These are phyloP conservation scores for Xylocampa areola DNA, from an alignment of 2,888 invertebrate species.

Conservation along the genomic window DNA sequence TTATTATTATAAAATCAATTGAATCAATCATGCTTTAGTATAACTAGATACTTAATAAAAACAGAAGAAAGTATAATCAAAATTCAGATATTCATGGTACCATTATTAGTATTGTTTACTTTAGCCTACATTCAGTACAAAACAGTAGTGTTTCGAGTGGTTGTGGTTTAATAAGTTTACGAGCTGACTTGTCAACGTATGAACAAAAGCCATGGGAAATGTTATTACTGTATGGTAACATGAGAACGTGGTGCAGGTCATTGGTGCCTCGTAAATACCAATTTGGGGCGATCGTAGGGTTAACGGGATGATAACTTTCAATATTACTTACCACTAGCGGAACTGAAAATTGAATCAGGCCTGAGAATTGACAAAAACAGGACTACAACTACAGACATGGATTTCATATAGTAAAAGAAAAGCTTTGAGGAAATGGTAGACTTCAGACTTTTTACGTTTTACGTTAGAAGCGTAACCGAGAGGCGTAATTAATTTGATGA, in stretches of 20 bases:
- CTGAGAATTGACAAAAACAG: too few species aligned
- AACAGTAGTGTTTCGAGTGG: constrained; percentile 47
- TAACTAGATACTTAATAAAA: constrained; percentile 2
- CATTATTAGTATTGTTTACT: constrained; percentile 34
- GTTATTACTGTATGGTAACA: constrained; percentile 66
- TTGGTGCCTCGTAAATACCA: constrained; percentile 72
- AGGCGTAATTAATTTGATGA: constrained; percentile 47
- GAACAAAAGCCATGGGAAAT: constrained; percentile 70
- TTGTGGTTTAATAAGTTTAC: constrained; percentile 70
- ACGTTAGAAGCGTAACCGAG: constrained; percentile 43
- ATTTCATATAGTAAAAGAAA: constrained; percentile 14
- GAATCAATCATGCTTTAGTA: constrained; percentile 4
- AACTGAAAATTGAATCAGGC: neutral
- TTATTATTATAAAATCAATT: constrained; percentile 22
- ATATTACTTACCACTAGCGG: constrained; percentile 1
- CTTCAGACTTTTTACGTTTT: constrained; percentile 37
- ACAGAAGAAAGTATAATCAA: constrained; percentile 6
- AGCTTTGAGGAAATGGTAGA: constrained; percentile 26
- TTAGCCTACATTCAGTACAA: constrained; percentile 23
- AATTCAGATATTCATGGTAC: constrained; percentile 5
- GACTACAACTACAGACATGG: neutral
- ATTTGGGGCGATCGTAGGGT: constrained; percentile 64
- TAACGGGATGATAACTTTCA: constrained; percentile 32
- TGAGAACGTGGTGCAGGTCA: constrained; percentile 65
- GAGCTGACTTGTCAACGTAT: constrained; percentile 70